Evolutionary conservation across 2,888 invertebrate species (phyloP).

Genomic region (Penaeus monodon): DNA sequence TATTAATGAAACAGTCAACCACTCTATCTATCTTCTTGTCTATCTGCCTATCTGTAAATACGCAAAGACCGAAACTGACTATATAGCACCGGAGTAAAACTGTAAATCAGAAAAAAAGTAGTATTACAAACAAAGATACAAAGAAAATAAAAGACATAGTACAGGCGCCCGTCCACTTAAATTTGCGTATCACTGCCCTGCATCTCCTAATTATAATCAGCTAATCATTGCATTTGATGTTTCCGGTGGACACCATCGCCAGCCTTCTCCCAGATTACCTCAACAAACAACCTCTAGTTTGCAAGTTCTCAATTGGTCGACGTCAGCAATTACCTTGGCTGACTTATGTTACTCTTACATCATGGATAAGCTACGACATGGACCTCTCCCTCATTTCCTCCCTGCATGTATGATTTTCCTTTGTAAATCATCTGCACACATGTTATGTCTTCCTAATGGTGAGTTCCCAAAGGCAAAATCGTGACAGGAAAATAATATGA

Average conservation of each 20-base stretch:
- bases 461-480: constrained; percentile 21
- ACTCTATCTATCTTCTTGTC: too few relatives aligned
- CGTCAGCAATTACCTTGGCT: constrained; percentile 31
- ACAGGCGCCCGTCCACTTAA: not conserved
- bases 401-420: constrained; percentile 39
- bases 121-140: too few relatives aligned
- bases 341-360: constrained; percentile 34
- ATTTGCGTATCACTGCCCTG: constrained; percentile 7
- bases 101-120: too few relatives aligned
- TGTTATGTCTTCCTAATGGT: constrained; percentile 38
- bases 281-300: constrained; percentile 45
- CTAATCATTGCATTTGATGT: constrained; percentile 27
- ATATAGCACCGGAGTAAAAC: too few relatives aligned
- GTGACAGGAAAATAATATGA: constrained; percentile 41
- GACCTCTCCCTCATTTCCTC: constrained; percentile 38
- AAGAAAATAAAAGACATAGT: not conserved
- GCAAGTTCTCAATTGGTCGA: constrained; percentile 30
- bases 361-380: constrained; percentile 22
- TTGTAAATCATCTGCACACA: constrained; percentile 36
- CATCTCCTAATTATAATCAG: not conserved
- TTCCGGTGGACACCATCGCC: constrained; percentile 41
- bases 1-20: too few relatives aligned
- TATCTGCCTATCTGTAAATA: too few relatives aligned
- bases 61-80: too few relatives aligned
- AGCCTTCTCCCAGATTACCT: constrained; percentile 30